A percentile compares a stretch with the other conserved stretches of the same genome.
Evolutionary conservation across 2,797 vertebrate species (phyloP).

Genomic region (Poecilia velifera): DNA sequence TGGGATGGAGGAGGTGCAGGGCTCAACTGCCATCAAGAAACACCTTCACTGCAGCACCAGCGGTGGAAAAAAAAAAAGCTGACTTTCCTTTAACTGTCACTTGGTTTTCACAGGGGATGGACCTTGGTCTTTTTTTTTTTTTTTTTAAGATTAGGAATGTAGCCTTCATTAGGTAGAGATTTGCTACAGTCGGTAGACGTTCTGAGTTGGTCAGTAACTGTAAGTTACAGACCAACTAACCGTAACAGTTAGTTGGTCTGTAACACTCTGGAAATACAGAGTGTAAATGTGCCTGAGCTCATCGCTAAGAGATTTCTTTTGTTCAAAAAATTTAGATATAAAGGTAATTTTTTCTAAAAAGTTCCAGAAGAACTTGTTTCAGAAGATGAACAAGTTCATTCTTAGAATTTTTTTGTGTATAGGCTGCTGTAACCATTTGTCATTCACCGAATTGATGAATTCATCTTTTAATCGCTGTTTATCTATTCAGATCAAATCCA

Average conservation of each 20-base stretch:
- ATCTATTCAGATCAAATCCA: background rate
- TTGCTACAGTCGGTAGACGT: background rate
- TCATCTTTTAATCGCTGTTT: background rate
- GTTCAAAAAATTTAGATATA: background rate
- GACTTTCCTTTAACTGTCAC: constrained; percentile 14
- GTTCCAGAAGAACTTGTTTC: background rate
- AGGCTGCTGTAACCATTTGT: background rate
- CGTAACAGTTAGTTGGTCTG: too few relatives aligned
- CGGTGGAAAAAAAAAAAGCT: background rate
- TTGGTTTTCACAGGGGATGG: background rate
- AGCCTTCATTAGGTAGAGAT: background rate
- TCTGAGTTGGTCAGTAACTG: too few relatives aligned
- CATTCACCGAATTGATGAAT: background rate
- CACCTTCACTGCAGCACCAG: constrained; percentile 50
- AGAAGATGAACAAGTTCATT: background rate
- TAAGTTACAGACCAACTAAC: too few relatives aligned
- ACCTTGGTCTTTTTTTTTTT: background rate
- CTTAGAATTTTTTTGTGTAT: background rate
- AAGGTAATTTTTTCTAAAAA: background rate
- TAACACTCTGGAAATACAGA: background rate
- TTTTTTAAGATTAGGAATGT: background rate
- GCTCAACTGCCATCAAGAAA: constrained; percentile 57
- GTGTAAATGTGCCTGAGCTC: background rate
- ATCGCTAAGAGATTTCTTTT: background rate
- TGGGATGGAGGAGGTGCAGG: constrained; percentile 30